phyloP scores from a whole-genome alignment of 2,113 vertebrate species.

The Isichthys henryi region DNA sequence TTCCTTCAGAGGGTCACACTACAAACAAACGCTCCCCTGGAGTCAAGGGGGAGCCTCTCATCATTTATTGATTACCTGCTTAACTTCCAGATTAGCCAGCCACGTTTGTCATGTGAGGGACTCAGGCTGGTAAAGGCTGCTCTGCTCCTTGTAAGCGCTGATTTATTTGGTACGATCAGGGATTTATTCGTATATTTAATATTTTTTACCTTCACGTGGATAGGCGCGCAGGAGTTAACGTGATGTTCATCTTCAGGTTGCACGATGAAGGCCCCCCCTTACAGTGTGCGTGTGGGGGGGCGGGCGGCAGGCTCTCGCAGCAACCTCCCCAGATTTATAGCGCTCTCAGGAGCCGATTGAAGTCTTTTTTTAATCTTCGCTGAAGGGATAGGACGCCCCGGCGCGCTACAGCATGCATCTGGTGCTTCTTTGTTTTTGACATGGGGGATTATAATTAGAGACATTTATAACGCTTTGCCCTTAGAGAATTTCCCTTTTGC shows the following conservation, averaged over 20 bases:
- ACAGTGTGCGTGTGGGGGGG: neutral
- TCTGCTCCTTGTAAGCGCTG: slow-evolving; percentile 18
- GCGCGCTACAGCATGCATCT: neutral
- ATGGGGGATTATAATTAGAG: neutral
- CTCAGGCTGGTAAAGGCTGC: slow-evolving; percentile 21
- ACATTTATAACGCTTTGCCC: slow-evolving; percentile 6
- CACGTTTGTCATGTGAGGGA: slow-evolving; percentile 27
- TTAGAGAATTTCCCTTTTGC: neutral
- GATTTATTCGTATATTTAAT: neutral
- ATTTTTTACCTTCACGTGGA: neutral
- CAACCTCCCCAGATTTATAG: slow-evolving; percentile 8
- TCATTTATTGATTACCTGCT: slow-evolving; percentile 42
- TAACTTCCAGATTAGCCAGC: slow-evolving; percentile 35
- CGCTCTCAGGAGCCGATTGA: neutral
- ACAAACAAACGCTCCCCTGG: slow-evolving; percentile 31
- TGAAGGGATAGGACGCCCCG: neutral
- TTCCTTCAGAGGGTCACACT: slow-evolving; percentile 27
- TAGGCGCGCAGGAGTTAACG: neutral
- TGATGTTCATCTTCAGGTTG: slow-evolving; percentile 11
- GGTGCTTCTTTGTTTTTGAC: neutral
- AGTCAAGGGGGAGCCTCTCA: slow-evolving; percentile 23
- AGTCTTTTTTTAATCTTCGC: neutral
- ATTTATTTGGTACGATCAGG: slow-evolving; percentile 31
- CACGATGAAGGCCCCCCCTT: neutral
- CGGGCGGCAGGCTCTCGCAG: neutral